Evolutionary conservation across 1,140 invertebrate genomes (phyloP), one percentile per base, ranked within the genome.

Genomic region (Musca domestica): DNA sequence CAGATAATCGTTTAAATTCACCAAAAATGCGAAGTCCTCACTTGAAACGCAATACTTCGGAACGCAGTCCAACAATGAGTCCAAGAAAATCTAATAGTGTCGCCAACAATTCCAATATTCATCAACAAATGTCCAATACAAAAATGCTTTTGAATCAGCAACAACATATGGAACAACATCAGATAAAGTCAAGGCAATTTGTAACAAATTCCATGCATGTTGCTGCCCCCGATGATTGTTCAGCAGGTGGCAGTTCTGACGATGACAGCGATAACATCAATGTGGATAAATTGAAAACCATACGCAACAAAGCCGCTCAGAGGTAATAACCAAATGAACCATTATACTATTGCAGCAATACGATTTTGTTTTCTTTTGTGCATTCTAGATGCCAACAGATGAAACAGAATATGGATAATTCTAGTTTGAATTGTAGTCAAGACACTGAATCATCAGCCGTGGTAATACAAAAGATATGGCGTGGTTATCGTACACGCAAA

Each of bases 401-500:
- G 15, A 25, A 51, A 49, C 64, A 66, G 41, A 64, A 61, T 61
- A 61, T 61, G 27, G 56, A 61, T 22, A 75, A 71, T 75, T 71
- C 63, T 74, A 79, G 56, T 49, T 20, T 47, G 14, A 69, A 58
- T 41, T 30, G 7, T 20, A 61, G 56, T 52, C 75, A 76, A n/a
- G 72, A 74, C 15, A 81, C 77, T 0, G 80, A 82, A 65, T 74
- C 74, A 5, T 81, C 92, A 23, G 94, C 93, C 0, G 86, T 91
- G 22, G 89, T 87, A 27, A 95, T 96, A 75, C 95, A 96, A 83
- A 90, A 90, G 77, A 88, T 91, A 77, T 96, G 94, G 95, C 83
- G 93, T 48, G 94, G 95, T 0, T 95, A 94, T 82, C 86, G 89
- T 51, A 90, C 92, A 19, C 84, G 94, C 71, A 92, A 94, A 71